Evolutionary conservation across 2,888 invertebrate genomes (phyloP).

Genomic region (Entomobrya proxima): DNA sequence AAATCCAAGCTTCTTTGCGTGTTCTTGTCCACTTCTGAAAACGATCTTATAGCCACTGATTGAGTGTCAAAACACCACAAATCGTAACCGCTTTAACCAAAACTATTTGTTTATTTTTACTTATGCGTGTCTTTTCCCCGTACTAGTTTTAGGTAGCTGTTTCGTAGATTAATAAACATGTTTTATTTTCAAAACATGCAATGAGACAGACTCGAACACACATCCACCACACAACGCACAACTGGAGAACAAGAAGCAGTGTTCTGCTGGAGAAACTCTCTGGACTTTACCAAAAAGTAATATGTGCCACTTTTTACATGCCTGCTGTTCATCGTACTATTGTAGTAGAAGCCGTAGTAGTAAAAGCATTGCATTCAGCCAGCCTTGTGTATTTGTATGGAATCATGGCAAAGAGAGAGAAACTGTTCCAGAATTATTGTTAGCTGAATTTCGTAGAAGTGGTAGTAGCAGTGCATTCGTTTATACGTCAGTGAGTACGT

Average conservation of each 20-base stretch:
- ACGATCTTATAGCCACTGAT: too few relatives aligned
- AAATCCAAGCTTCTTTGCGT: too few relatives aligned
- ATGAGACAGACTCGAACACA: not conserved
- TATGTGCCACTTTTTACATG: constrained; percentile 15
- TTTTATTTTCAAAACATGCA: constrained; percentile 28
- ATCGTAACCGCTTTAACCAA: not conserved
- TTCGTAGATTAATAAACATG: constrained; percentile 22
- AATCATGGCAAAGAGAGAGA: not conserved
- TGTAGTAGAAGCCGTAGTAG: not conserved
- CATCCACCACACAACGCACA: constrained; percentile 2
- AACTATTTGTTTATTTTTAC: not conserved
- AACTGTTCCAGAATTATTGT: constrained; percentile 21
- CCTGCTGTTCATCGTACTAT: not conserved
- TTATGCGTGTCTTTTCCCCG: not conserved
- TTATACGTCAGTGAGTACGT: constrained; percentile 6
- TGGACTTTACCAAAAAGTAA: constrained; percentile 20
- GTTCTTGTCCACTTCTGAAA: too few relatives aligned
- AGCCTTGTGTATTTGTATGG: not conserved
- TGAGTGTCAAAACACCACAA: not conserved
- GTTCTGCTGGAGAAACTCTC: constrained; percentile 38
- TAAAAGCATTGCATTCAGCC: not conserved
- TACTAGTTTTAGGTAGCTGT: constrained; percentile 10
- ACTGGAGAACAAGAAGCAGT: constrained; percentile 28
- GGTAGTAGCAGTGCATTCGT: not conserved
- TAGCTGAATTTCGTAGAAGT: not conserved